Conservation (phyloP, 2,888 invertebrate species). For the Drymonia ruficornis region DNA sequence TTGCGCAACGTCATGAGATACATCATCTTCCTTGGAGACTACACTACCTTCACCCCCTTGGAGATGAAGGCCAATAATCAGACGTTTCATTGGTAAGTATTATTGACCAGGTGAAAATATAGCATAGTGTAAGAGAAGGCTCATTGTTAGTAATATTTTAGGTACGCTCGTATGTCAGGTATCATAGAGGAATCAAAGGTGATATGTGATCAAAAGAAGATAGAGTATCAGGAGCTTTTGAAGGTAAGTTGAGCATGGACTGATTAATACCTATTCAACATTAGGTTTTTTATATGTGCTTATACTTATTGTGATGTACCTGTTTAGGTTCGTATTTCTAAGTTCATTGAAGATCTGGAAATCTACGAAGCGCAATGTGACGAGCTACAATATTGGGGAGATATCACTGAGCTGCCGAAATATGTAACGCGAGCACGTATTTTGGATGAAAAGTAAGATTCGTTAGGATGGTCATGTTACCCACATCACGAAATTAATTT, state of each 20-base stretch:
- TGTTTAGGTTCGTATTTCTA: slow-evolving; percentile 86
- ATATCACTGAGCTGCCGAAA: slow-evolving; percentile 91
- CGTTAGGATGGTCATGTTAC: no score
- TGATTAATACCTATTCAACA: background rate
- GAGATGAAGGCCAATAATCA: slow-evolving; percentile 96
- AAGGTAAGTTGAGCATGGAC: slow-evolving; percentile 69
- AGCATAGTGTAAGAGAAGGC: background rate
- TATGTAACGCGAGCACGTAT: slow-evolving; percentile 93
- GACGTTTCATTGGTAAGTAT: slow-evolving; percentile 91
- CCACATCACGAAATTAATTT: no score
- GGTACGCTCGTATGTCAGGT: slow-evolving; percentile 91
- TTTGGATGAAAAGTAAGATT: slow-evolving; percentile 88
- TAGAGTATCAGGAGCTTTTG: slow-evolving; percentile 93
- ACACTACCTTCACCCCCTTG: slow-evolving; percentile 90
- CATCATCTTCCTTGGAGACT: slow-evolving; percentile 93
- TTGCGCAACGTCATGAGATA: slow-evolving; percentile 88
- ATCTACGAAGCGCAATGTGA: slow-evolving; percentile 92
- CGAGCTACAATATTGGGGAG: slow-evolving; percentile 94
- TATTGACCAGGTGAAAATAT: background rate
- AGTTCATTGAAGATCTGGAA: slow-evolving; percentile 93
- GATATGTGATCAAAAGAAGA: slow-evolving; percentile 91
- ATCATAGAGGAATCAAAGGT: slow-evolving; percentile 93
- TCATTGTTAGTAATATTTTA: slow-evolving; percentile 38
- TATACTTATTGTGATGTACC: background rate
- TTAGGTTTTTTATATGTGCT: no score